Evolutionary conservation across 2,113 vertebrate species (phyloP), one percentile per base, ranked within the genome.

Genomic region (Strix aluco): DNA sequence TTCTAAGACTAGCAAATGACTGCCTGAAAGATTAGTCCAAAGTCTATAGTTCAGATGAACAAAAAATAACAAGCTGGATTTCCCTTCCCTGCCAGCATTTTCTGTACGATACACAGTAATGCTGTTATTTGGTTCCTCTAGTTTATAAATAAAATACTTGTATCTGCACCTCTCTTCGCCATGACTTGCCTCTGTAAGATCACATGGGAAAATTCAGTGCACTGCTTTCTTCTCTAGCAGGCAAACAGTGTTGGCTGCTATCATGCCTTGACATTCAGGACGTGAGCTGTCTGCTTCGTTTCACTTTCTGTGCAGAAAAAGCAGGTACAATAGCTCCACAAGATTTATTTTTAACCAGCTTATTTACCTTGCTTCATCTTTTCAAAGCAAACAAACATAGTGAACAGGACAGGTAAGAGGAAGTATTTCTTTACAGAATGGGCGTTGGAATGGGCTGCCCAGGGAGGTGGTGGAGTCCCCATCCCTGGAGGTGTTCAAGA

Each of bases 331-430:
- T 42, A 75, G 26, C 73, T 95, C 70, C 32, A 36, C 5, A 2
- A 18, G 86, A 70, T 94, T 94, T 91, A 61, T 95, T 75, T 92
- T 92, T 83, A 92, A 88, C 36, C 29, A 54, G 57, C 20, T 92
- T 88, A 59, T 90, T 94, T 90, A 44, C 67, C 20, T 77, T 85
- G 29, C 34, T 94, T 62, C 83, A 70, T 89, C 88, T 96, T 81
- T 89, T 94, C 58, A 75, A 94, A 73, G 88, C 61, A 94, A 94
- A 59, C 59, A 93, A 82, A 80, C 62, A 26, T 12, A 78, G 40
- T 42, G 32, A 91, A 77, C 54, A 59, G 67, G 54, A 59, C 34
- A 90, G 51, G 58, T 62, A 67, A 80, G 52, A 85, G 40, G 40
- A 40, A 40, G 40, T 11, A 40, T 40, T 40, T 40, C 40, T 40